phyloP scores from a whole-genome alignment of 2,888 invertebrate genomes.

The Sphaerophoria taeniata region DNA sequence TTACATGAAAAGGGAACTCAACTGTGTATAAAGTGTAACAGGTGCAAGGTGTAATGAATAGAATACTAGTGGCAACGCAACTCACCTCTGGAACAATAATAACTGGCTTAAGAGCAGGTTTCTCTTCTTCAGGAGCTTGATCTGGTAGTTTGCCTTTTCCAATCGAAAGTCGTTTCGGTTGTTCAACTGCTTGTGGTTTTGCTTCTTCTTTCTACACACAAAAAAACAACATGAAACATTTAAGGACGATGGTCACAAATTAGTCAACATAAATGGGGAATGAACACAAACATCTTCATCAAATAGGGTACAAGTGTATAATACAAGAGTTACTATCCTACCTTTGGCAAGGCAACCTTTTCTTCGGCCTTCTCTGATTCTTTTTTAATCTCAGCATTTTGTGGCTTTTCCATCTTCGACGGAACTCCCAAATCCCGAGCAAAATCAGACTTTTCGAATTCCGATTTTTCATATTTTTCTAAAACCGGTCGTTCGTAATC shows the following conservation, averaged over 20 bases:
- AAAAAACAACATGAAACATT: constrained; percentile 74
- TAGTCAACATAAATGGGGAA: not conserved
- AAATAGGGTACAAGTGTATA: not conserved
- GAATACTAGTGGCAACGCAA: constrained; percentile 2
- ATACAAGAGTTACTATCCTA: constrained; percentile 62
- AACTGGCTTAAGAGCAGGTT: constrained; percentile 80
- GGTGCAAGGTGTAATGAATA: not conserved
- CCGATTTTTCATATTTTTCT: constrained; percentile 87
- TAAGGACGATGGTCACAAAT: not conserved
- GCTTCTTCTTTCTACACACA: constrained; percentile 79
- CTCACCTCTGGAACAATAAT: constrained; percentile 82
- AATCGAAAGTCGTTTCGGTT: constrained; percentile 78
- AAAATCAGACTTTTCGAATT: constrained; percentile 83
- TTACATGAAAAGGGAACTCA: too few species aligned
- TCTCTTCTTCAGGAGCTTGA: constrained; percentile 78
- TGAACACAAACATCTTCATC: not conserved
- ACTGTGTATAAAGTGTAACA: not conserved
- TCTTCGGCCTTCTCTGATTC: constrained; percentile 76
- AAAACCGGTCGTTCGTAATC: constrained; percentile 91
- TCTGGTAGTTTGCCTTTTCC: constrained; percentile 81
- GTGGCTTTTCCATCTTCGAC: constrained; percentile 80
- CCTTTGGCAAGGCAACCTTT: constrained; percentile 81
- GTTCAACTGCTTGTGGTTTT: constrained; percentile 75
- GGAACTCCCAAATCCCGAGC: constrained; percentile 80
- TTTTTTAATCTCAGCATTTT: constrained; percentile 77